Evolutionary conservation across 2,797 vertebrate species (phyloP), one percentile per base, ranked within the genome.

Genomic region (Eulemur albifrons): DNA sequence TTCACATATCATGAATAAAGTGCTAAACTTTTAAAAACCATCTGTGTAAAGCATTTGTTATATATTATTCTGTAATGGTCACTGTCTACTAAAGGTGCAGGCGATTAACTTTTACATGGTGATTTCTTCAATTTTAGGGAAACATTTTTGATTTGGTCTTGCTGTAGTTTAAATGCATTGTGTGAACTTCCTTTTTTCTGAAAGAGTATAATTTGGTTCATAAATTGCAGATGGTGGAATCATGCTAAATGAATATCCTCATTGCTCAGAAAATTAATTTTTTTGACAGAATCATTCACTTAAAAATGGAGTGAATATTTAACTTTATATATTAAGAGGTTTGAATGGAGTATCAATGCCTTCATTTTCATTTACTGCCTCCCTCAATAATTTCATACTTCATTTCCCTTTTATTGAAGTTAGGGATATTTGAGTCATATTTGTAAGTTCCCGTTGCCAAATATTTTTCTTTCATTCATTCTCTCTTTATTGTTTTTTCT

Each of bases 241-340:
- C 98, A 98, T 98, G 97, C 98, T 98, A 98, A 98, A 98, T 98
- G 98, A 98, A 98, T 98, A 98, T 98, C 97, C 97, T 98, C 98
- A 96, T 98, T 98, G 98, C 98, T 98, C 98, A 98, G 98, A 98
- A 98, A 99, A 98, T 98, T 98, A 98, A 98, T 98, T 98, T 97
- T 98, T 98, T 98, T 98, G 98, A 98, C 98, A 98, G 98, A 98
- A 98, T 98, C 98, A 98, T 98, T 98, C 98, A 98, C 98, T 97
- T 98, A 97, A 98, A 98, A 98, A 98, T 98, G 98, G 97, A 98
- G 97, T 96, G 98, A 97, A 97, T 97, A 98, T 98, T 98, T 98
- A 98, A 98, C 98, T 98, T 98, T 98, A 98, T 98, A 97, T 97
- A 98, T 97, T 98, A 98, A 97, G 97, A 97, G 97, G 97, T 97